Evolutionary conservation across 2,113 vertebrate genomes (phyloP).

Genomic region (Chionomys nivalis): DNA sequence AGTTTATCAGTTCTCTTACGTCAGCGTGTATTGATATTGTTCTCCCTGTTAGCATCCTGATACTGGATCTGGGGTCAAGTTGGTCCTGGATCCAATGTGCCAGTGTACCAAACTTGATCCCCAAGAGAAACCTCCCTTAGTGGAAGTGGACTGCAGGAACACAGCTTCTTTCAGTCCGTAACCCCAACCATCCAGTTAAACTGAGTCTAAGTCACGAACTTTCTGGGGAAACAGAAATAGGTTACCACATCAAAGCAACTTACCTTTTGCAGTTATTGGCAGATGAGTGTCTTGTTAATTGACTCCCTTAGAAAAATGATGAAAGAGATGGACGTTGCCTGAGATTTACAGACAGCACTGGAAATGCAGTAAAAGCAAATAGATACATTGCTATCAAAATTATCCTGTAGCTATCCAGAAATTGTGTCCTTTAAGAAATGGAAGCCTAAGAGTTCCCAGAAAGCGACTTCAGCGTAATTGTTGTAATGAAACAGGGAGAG

Average conservation of each 20-base stretch:
- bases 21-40: neutral
- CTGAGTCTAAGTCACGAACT: neutral
- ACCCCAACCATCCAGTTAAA: neutral
- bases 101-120: too few species aligned
- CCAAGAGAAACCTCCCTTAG: too few species aligned
- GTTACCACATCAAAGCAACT: neutral
- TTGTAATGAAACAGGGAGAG: neutral
- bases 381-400: neutral
- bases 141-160: neutral
- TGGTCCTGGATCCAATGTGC: neutral
- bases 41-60: neutral
- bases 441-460: neutral
- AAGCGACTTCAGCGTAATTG: neutral
- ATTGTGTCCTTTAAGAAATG: neutral
- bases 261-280: neutral
- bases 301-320: neutral
- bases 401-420: neutral
- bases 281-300: neutral
- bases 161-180: neutral
- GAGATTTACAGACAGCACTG: neutral
- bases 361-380: neutral
- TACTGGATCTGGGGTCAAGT: rapidly evolving
- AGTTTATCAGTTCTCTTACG: neutral
- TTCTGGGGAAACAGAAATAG: neutral
- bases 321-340: neutral